A percentile compares a stretch with the other conserved stretches of the same genome.
These are phyloP conservation scores for Caenorhabditis sinica DNA, from an alignment of 2,888 invertebrate species.

Conservation along the genomic window DNA sequence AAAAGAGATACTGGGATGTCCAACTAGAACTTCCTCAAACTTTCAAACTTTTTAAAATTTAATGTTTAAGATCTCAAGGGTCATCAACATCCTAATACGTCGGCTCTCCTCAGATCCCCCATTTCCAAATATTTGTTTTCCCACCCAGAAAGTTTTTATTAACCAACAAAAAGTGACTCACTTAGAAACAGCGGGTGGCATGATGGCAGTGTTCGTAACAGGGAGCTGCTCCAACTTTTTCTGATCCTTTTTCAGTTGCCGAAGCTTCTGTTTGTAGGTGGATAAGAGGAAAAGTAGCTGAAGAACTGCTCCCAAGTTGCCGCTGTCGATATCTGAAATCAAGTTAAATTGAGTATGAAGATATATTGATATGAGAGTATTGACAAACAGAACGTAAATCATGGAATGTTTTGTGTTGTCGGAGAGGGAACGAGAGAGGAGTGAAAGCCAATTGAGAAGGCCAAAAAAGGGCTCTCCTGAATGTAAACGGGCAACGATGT, in stretches of 20 bases:
- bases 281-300: conserved; percentile 96
- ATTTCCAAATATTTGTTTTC: not conserved
- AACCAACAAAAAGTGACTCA: conserved; percentile 18
- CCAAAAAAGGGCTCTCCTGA: conserved; percentile 34
- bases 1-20: no score
- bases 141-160: no score
- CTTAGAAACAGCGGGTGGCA: conserved; percentile 67
- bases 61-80: not conserved
- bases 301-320: conserved; percentile 94
- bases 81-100: no score
- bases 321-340: conserved; percentile 91
- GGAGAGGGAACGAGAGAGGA: conserved; percentile 1
- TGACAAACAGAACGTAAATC: not conserved
- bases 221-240: conserved; percentile 56
- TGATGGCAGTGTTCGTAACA: conserved; percentile 8
- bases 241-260: conserved; percentile 65
- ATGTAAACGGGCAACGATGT: conserved; percentile 36
- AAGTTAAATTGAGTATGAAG: not conserved
- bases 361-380: not conserved
- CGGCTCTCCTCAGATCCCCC: not conserved
- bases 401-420: not conserved
- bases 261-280: conserved; percentile 88
- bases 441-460: conserved; percentile 28
- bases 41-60: no score
- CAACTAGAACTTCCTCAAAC: no score